Percentiles rank a stretch among this genome's conserved stretches.
Evolutionary conservation across 2,888 invertebrate genomes (phyloP).

Genomic region (Mylabris sibirica): DNA sequence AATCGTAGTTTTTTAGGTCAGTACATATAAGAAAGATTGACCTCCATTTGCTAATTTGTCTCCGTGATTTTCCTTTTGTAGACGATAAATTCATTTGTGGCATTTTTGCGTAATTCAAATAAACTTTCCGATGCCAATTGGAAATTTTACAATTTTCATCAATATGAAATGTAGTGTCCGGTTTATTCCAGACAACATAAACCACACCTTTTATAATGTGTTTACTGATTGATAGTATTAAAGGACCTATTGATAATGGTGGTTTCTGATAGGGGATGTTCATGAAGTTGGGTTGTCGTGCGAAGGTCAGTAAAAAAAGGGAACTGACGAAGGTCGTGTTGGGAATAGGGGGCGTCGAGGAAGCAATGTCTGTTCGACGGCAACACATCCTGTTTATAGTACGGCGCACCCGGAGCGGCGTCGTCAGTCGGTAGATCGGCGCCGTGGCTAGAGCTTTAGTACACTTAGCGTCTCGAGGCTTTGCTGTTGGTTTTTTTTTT

Average conservation of each 20-base stretch:
- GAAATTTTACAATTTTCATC: background rate
- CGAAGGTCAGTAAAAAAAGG: conserved; percentile 8
- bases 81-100: background rate
- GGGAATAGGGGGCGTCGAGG: conserved; percentile 14
- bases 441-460: conserved; percentile 22
- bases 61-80: background rate
- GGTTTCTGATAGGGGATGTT: conserved; percentile 2
- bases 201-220: conserved; percentile 2
- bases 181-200: background rate
- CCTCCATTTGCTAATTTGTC: background rate
- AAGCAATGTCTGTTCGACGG: conserved; percentile 12
- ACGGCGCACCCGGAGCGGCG: conserved; percentile 31
- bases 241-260: background rate
- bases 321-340: conserved; percentile 17
- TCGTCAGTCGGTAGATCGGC: conserved; percentile 28
- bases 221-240: background rate
- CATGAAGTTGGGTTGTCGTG: conserved; percentile 9
- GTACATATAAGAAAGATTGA: background rate
- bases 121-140: no score
- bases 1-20: background rate
- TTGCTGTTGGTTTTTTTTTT: conserved; percentile 19
- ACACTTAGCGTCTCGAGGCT: conserved; percentile 18
- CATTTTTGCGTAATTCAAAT: background rate
- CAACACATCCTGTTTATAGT: conserved; percentile 11
- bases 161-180: background rate